Evolutionary conservation across 2,113 vertebrate species (phyloP), one percentile per base, ranked within the genome.

Genomic region (Varanus salvator): DNA sequence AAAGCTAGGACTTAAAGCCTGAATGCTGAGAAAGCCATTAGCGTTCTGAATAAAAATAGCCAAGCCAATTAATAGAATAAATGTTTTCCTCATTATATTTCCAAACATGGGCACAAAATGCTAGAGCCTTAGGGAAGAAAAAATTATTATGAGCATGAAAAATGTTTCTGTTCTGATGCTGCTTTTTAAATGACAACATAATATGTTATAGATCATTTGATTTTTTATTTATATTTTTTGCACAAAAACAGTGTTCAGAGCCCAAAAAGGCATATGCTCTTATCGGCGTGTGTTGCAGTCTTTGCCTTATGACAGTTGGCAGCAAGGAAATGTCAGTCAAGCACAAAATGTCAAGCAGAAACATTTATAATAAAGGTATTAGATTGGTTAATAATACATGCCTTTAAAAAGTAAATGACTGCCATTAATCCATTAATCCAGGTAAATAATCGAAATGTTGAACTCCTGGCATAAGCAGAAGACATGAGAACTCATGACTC

Each of bases 171-270:
- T 97, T 96, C 92, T 96, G 95, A 97, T 92, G 94, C 87, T 52
- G 87, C 96, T 98, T 98, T 82, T 98, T 97, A 98, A 97, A 97
- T 97, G 98, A 98, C 98, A 98, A 95, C 96, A 96, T 98, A 98
- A 98, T 98, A 98, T 96, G 97, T 98, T 98, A 98, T 97, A 98
- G 98, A 98, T 98, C 97, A 98, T 98, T 98, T 98, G 97, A 97
- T 95, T 96, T 97, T 96, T 96, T 82, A 21, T 72, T 57, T 17
- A 0, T 38, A 48, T 44, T 29, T 60, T 48, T 29, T 23, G 71
- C 93, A 97, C 94, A 93, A 97, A 97, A 97, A 96, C 0, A 25
- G 50, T 95, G 90, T 96, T 96, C 93, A 85, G 93, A 0, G 27
- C 95, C 96, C 81, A 95, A 98, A 98, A 98, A 98, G 97, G 97